Conservation (phyloP, 2,797 vertebrate genomes). For the Labroides dimidiatus region DNA sequence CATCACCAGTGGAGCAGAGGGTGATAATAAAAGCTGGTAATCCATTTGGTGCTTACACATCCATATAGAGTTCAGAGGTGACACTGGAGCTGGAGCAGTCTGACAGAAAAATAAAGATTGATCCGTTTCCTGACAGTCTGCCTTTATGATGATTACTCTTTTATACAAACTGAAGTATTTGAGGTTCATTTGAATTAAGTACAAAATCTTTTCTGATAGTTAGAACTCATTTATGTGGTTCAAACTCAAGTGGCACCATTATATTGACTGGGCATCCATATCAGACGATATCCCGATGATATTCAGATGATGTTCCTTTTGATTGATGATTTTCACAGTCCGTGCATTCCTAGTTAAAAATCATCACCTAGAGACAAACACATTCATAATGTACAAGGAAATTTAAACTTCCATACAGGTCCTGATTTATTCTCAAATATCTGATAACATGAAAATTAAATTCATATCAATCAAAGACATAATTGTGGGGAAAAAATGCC, state of each 20-base stretch:
- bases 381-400: not conserved
- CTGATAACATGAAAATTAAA: not conserved
- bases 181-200: not conserved
- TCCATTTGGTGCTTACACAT: slow-evolving; percentile 71
- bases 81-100: slow-evolving; percentile 29
- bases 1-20: slow-evolving; percentile 57
- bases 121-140: slow-evolving; percentile 14
- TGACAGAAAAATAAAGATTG: slow-evolving; percentile 36
- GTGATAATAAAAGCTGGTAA: slow-evolving; percentile 71
- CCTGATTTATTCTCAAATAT: not conserved
- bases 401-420: not conserved
- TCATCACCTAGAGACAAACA: slow-evolving; percentile 33
- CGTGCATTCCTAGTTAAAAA: slow-evolving; percentile 34
- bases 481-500: no score
- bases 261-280: no score
- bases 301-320: no score
- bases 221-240: no score
- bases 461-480: no score
- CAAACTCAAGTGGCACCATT: no score
- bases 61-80: slow-evolving; percentile 68
- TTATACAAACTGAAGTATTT: not conserved
- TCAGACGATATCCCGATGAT: no score
- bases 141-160: slow-evolving; percentile 7
- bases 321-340: no score
- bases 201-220: not conserved